Evolutionary conservation across 2,113 vertebrate genomes (phyloP).

Genomic region (Paratilapia polleni): DNA sequence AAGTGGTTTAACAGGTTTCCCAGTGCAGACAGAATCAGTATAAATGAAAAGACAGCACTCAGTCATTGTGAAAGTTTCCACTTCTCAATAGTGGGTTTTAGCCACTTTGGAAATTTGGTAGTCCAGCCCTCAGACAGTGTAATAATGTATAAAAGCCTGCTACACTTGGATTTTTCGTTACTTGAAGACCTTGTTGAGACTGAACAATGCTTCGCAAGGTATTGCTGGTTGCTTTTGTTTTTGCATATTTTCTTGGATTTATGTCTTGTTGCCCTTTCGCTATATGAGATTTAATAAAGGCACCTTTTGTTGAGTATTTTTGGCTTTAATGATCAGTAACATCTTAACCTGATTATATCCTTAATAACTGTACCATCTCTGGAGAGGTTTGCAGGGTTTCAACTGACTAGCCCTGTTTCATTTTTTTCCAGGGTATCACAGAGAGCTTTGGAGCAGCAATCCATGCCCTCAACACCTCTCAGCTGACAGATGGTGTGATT

Average conservation of each 20-base stretch:
- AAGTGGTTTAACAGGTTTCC: background rate
- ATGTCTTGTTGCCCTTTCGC: background rate
- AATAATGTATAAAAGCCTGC: constrained; percentile 36
- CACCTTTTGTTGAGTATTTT: background rate
- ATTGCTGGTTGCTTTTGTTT: background rate
- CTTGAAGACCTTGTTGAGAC: background rate
- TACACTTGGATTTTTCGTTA: background rate
- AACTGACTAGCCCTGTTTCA: background rate
- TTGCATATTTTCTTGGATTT: background rate
- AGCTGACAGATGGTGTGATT: constrained; percentile 87
- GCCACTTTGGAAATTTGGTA: constrained; percentile 65
- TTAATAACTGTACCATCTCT: background rate
- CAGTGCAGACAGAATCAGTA: background rate
- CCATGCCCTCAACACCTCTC: constrained; percentile 79
- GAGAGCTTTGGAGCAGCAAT: constrained; percentile 89
- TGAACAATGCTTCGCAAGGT: constrained; percentile 79
- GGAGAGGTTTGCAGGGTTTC: background rate
- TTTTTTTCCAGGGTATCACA: constrained; percentile 84
- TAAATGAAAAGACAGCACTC: background rate
- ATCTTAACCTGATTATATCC: background rate
- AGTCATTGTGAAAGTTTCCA: constrained; percentile 68
- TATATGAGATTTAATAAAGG: background rate
- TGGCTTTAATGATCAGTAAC: background rate
- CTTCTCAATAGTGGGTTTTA: constrained; percentile 44
- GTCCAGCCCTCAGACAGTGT: background rate